phyloP scores from a whole-genome alignment of 2,113 vertebrate genomes.

The Carassius carassius region DNA sequence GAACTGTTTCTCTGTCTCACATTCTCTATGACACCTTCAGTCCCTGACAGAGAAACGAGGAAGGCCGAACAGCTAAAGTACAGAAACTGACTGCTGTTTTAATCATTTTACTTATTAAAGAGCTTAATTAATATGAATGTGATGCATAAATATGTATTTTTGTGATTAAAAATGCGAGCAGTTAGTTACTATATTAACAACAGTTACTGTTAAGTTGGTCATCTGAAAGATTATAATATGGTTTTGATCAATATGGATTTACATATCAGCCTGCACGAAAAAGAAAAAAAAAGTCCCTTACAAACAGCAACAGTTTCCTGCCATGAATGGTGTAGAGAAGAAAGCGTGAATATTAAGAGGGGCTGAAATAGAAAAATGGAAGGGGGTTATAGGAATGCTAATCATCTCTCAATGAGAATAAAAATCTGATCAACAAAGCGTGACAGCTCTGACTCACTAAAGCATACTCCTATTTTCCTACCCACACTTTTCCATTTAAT shows the following conservation, averaged over 20 bases:
- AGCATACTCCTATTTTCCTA: slow-evolving; percentile 65
- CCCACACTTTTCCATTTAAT: slow-evolving; percentile 66
- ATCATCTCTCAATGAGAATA: slow-evolving; percentile 67
- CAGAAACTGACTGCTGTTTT: not conserved
- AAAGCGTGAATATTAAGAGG: slow-evolving; percentile 27
- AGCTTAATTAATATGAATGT: not conserved
- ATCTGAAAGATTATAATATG: not conserved
- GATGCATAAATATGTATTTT: not conserved
- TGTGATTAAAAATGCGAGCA: not conserved
- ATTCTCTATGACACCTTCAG: slow-evolving; percentile 40
- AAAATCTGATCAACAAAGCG: slow-evolving; percentile 69
- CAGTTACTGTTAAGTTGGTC: not conserved
- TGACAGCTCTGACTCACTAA: slow-evolving; percentile 63
- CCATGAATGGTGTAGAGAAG: slow-evolving; percentile 38
- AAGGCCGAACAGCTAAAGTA: not conserved
- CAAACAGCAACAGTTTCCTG: not conserved
- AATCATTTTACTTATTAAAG: not conserved
- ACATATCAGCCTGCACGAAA: not conserved
- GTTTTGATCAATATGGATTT: slow-evolving; percentile 19
- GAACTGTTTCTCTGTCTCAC: not conserved
- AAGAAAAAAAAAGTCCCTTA: not conserved
- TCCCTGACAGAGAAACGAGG: not conserved
- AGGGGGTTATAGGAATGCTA: slow-evolving; percentile 46
- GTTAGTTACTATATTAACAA: not conserved
- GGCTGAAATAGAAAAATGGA: slow-evolving; percentile 30